Evolutionary conservation across 2,888 invertebrate species (phyloP), one percentile per base, ranked within the genome.

Genomic region (Acleris holmiana): DNA sequence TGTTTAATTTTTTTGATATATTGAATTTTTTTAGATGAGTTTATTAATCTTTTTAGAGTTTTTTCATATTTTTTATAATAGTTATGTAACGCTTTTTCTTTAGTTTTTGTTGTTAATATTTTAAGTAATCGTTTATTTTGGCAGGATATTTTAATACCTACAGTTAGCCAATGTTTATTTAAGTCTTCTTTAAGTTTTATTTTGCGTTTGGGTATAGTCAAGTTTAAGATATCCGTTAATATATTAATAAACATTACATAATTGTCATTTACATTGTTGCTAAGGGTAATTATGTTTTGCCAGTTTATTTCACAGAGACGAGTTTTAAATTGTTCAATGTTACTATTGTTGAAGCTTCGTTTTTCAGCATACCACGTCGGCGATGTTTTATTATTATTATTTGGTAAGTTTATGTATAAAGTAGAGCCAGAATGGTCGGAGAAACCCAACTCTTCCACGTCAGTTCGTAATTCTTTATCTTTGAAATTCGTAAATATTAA

Each of bases 1-100:
- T 25, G 46, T 35, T 53, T 55, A 17, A 53, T 47, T 47, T 49
- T 44, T 2, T 50, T 21, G 51, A 48, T 51, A 19, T 51, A 51
- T 51, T 2, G 23, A 46, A n/a, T n/a, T n/a, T n/a, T 61, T 61
- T 53, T 53, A 25, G 53, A 29, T 47, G 13, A 47, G 1, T 29
- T 6, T 29, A 63, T 19, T 2, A 21, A 17, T 35, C 49, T 29
- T 47, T 63, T 63, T 15, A 63, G 15, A 8, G 57, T 23, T 46
- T 63, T 63, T 47, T 51, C 57, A 46, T 63, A 63, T 23, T 35
- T 47, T 51, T 18, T 57, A 47, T 51, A 63, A 35, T 63, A 29
- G 2, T 53, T 57, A 23, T 21, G 19, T 17, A 63, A 23, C 23
- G 23, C 23, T 23, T 23, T 21, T 53, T 51, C n/a, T 17, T 25